phyloP scores from a whole-genome alignment of 2,113 vertebrate genomes.

The Tautogolabrus adspersus region DNA sequence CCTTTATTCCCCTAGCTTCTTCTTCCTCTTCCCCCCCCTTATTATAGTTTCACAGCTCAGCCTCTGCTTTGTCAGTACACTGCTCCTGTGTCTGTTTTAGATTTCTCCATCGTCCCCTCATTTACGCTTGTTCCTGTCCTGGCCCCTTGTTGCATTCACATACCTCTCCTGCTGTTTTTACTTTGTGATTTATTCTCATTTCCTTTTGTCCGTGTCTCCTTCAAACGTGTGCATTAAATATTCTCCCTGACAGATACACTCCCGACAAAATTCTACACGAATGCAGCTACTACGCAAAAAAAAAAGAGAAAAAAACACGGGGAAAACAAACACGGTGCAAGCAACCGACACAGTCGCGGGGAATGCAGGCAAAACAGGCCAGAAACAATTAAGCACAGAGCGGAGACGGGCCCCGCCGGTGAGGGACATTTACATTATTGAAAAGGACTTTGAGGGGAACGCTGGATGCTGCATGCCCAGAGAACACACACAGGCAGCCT shows the following conservation, averaged over 20 bases:
- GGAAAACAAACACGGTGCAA: conserved; percentile 18
- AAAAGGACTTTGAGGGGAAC: conserved; percentile 62
- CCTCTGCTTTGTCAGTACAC: conserved; percentile 14
- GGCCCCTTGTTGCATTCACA: not conserved
- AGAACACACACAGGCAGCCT: conserved; percentile 53
- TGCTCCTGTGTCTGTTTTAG: conserved; percentile 7
- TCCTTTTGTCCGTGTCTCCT: not conserved
- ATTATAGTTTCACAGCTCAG: conserved; percentile 23
- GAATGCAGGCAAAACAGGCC: conserved; percentile 63
- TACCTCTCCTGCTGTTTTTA: conserved; percentile 12
- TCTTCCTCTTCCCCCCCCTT: conserved; percentile 13
- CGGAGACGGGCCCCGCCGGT: conserved; percentile 45
- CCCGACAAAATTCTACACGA: not conserved
- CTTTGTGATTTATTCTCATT: not conserved
- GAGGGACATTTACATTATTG: conserved; percentile 75
- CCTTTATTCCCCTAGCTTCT: conserved; percentile 24
- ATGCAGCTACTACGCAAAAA: not conserved
- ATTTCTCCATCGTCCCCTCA: conserved; percentile 4
- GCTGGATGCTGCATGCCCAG: conserved; percentile 52
- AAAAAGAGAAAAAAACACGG: too few relatives aligned
- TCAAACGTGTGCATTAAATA: not conserved
- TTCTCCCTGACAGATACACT: not conserved
- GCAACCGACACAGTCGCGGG: conserved; percentile 15
- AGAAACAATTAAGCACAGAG: conserved; percentile 71
- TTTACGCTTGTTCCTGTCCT: conserved; percentile 1